Percentiles rank a stretch among this genome's conserved stretches.
These are phyloP conservation scores for Lasioglossum leucozonium DNA, from an alignment of 2,888 invertebrate species.

Conservation along the genomic window DNA sequence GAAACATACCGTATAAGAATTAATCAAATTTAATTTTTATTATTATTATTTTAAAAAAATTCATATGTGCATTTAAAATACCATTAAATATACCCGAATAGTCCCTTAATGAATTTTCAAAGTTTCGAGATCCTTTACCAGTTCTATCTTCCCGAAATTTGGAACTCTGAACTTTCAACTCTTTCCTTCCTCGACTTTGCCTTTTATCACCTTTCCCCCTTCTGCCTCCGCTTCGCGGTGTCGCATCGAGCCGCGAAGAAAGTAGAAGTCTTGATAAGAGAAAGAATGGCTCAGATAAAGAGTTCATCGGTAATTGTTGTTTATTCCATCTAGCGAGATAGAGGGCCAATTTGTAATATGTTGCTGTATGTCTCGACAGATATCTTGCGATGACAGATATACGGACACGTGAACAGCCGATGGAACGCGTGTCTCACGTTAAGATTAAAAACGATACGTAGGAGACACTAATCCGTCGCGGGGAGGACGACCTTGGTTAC, in stretches of 20 bases:
- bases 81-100: too few species aligned
- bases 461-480: background rate
- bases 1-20: too few species aligned
- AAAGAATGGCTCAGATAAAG: conserved; percentile 5
- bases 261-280: background rate
- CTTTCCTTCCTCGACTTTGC: background rate
- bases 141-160: background rate
- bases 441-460: conserved; percentile 29
- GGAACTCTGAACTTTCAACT: background rate
- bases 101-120: background rate
- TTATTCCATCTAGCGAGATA: background rate
- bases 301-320: background rate
- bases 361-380: conserved; percentile 19
- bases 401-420: conserved; percentile 44
- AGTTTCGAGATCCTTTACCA: background rate
- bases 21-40: too few species aligned
- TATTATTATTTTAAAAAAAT: too few species aligned
- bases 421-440: conserved; percentile 28
- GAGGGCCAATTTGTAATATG: background rate
- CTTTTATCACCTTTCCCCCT: background rate
- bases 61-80: too few species aligned
- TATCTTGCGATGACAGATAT: conserved; percentile 10
- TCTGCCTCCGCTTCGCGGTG: background rate
- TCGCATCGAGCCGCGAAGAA: background rate
- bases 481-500: background rate